Evolutionary conservation across 1,140 invertebrate species (phyloP), one percentile per base, ranked within the genome.

Genomic region (Caerostris darwini): DNA sequence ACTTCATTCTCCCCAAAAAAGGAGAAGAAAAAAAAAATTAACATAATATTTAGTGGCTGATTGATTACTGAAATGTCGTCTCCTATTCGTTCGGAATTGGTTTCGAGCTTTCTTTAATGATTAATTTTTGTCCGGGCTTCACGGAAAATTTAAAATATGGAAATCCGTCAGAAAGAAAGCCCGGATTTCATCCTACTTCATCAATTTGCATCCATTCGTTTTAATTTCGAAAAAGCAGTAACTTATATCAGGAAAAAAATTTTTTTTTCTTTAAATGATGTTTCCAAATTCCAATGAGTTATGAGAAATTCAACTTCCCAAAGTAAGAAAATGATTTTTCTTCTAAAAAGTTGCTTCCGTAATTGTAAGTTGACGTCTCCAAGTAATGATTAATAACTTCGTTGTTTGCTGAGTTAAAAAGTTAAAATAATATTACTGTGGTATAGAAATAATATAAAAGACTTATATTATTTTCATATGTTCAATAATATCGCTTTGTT

Each of bases 31-130:
- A 34, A 87, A 50, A 87, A 87, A 61, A 34, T 34, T 12, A 34
- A 64, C 59, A 53, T 89, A 56, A 89, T 89, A 69, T 89, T 54
- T 69, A 89, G 87, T 69, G 50, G 53, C n/a, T 89, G 64, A 69
- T 89, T 71, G 50, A 67, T 54, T 17, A 64, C 50, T 69, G n/a
- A 59, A 87, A 61, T 61, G 57, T 61, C 34, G 19, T 77, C 71
- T 57, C 5, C 82, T 56, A 34, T 19, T 56, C 8, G 54, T 57
- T 57, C 14, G 56, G 82, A 85, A 85, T 77, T 53, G 71, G 19
- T 77, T 77, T 53, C 19, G 50, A 19, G 34, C 3, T 10, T 53
- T 53, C 14, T 34, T 2, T 77, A 77, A 77, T 77, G 71, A 77
- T 77, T 77, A 85, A 58, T 34, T 58, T 57, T 19, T 58, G 57